A percentile compares a stretch with the other conserved stretches of the same genome.
Evolutionary conservation across 2,888 invertebrate genomes (phyloP).

Genomic region (Diogma glabrata): DNA sequence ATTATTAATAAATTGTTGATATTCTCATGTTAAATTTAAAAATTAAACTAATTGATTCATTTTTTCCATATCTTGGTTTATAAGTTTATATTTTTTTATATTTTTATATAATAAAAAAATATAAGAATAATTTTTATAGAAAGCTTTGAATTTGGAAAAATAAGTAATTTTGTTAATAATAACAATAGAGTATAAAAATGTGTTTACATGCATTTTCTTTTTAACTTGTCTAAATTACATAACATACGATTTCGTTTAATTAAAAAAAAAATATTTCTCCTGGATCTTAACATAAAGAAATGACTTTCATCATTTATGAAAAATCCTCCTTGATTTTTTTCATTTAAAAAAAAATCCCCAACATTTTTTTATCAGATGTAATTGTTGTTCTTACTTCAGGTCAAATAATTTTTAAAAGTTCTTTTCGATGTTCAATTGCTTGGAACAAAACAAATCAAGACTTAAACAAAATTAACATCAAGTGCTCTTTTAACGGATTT

Average conservation of each 20-base stretch:
- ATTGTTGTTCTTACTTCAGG: too few relatives aligned
- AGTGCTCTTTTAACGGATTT: background rate
- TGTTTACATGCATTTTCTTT: background rate
- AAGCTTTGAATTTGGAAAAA: too few relatives aligned
- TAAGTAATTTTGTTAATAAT: too few relatives aligned
- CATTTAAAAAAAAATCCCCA: background rate
- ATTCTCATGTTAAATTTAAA: too few relatives aligned
- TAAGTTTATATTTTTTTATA: too few relatives aligned
- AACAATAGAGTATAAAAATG: too few relatives aligned
- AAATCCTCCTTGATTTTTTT: conserved; percentile 2
- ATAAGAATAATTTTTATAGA: too few relatives aligned
- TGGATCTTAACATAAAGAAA: conserved; percentile 6
- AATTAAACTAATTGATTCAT: too few relatives aligned
- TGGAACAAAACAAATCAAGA: background rate
- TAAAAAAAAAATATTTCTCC: too few relatives aligned
- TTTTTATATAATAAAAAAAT: too few relatives aligned
- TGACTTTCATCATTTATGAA: conserved; percentile 6
- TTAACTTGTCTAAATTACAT: background rate
- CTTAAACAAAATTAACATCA: background rate
- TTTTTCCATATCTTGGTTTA: too few relatives aligned
- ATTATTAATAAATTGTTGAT: conserved; percentile 3
- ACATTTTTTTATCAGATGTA: too few relatives aligned
- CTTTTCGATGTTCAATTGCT: background rate
- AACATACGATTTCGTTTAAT: background rate
- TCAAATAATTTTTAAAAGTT: conserved; percentile 2